phyloP scores from a whole-genome alignment of 1,140 invertebrate genomes.

The Musca domestica region DNA sequence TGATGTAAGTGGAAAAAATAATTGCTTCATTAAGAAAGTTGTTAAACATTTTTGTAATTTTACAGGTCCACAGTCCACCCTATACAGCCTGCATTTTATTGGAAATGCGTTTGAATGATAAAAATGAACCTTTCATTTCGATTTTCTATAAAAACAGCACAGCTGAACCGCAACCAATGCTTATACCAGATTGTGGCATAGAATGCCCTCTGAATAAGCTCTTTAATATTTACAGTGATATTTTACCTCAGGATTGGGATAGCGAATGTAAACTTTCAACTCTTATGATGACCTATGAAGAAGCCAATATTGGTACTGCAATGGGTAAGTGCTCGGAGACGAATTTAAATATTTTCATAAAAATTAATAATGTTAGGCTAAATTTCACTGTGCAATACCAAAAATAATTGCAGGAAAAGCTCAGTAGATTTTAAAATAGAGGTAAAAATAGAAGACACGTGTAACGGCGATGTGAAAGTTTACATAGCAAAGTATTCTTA shows the following conservation, averaged over 20 bases:
- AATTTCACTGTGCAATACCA: neutral
- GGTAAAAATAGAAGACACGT: too few species aligned
- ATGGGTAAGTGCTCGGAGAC: slow-evolving; percentile 37
- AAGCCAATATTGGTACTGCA: slow-evolving; percentile 45
- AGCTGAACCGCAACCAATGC: slow-evolving; percentile 56
- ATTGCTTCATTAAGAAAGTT: neutral
- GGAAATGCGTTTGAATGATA: slow-evolving; percentile 61
- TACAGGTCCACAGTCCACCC: slow-evolving; percentile 62
- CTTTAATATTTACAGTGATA: slow-evolving; percentile 55
- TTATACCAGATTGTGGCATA: slow-evolving; percentile 60
- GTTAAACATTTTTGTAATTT: neutral
- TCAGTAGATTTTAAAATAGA: too few species aligned
- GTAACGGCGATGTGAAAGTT: too few species aligned
- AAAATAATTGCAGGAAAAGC: neutral
- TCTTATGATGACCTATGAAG: slow-evolving; percentile 49
- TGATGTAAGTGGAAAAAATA: slow-evolving; percentile 55
- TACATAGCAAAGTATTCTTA: too few species aligned
- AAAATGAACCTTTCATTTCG: slow-evolving; percentile 53
- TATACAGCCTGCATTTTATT: slow-evolving; percentile 72
- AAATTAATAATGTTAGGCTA: too few species aligned
- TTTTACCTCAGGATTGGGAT: slow-evolving; percentile 60
- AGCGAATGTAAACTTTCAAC: slow-evolving; percentile 57
- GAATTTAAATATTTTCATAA: neutral
- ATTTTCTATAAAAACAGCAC: slow-evolving; percentile 64
- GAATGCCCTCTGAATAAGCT: slow-evolving; percentile 63